Evolutionary conservation across 2,113 vertebrate genomes (phyloP).

Genomic region (Ceyx margarethae): DNA sequence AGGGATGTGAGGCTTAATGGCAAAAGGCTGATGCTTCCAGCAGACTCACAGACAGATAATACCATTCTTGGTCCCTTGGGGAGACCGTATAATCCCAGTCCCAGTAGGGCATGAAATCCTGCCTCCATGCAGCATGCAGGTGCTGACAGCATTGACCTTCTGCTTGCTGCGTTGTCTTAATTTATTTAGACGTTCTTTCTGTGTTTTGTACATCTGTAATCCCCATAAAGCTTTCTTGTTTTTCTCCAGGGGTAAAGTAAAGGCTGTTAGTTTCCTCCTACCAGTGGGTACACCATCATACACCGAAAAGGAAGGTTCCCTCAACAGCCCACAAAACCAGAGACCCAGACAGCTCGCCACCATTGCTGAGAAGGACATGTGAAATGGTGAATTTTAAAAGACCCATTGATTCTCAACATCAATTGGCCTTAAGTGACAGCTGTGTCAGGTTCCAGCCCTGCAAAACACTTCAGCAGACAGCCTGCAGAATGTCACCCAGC

Average conservation of each 20-base stretch:
- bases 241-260: constrained; percentile 84
- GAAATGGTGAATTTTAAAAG: constrained; percentile 66
- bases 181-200: neutral
- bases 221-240: neutral
- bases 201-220: neutral
- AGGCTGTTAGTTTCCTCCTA: constrained; percentile 91
- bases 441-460: constrained; percentile 44
- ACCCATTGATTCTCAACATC: constrained; percentile 22
- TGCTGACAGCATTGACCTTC: neutral
- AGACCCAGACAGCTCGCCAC: constrained; percentile 69
- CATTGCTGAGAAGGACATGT: constrained; percentile 80
- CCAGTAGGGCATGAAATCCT: neutral
- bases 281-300: constrained; percentile 75
- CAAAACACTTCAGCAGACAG: constrained; percentile 50
- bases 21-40: neutral
- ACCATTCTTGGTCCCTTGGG: neutral
- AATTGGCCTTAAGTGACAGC: constrained; percentile 11
- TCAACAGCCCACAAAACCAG: constrained; percentile 68
- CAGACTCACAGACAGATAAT: neutral
- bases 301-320: constrained; percentile 77
- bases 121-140: rapidly evolving
- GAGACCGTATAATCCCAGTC: rapidly evolving
- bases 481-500: constrained; percentile 14
- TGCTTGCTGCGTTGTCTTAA: neutral
- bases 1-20: neutral